A percentile compares a stretch with the other conserved stretches of the same genome.
Evolutionary conservation across 1,140 invertebrate genomes (phyloP).

Genomic region (Panulirus ornatus): DNA sequence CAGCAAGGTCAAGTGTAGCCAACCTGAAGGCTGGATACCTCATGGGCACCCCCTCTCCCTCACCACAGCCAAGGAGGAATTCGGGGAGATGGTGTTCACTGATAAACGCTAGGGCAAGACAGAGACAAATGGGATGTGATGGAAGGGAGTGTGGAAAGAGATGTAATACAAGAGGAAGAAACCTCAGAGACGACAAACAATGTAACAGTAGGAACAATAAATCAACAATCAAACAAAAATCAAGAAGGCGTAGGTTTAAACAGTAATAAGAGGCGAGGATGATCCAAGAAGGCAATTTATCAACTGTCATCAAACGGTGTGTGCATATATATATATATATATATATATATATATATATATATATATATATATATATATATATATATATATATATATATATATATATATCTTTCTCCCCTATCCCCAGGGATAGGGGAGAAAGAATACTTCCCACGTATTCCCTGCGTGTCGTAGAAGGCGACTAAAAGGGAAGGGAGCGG

Average conservation of each 20-base stretch:
- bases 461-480: no score
- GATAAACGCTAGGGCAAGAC: background rate
- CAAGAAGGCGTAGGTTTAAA: background rate
- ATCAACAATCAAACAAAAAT: background rate
- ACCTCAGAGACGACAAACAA: background rate
- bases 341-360: no score
- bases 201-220: background rate
- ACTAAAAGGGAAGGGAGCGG: no score
- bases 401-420: no score
- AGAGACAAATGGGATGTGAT: background rate
- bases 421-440: no score
- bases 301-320: no score
- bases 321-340: no score
- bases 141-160: background rate
- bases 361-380: no score
- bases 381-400: no score
- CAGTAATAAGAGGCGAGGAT: no score
- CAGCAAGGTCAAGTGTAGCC: slow-evolving; percentile 21
- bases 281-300: no score
- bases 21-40: slow-evolving; percentile 10
- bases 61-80: background rate
- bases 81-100: background rate
- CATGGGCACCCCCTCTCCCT: background rate
- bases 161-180: background rate
- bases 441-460: no score